These are phyloP conservation scores for Sylvietta virens DNA, from an alignment of 2,113 vertebrate species.

Conservation along the genomic window DNA sequence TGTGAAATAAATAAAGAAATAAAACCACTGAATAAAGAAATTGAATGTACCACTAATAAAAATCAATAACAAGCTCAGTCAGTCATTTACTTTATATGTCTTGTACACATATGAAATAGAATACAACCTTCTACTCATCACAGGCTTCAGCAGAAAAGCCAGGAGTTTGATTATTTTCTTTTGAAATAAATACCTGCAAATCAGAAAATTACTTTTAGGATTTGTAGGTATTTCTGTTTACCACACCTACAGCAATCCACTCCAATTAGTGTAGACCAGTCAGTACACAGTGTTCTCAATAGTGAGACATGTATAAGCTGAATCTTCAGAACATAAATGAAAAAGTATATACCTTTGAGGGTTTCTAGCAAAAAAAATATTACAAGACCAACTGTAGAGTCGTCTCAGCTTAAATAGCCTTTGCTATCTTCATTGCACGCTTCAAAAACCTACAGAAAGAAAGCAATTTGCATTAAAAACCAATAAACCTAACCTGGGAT, in stretches of 20 bases:
- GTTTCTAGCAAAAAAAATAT: slow-evolving; percentile 78
- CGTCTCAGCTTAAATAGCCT: slow-evolving; percentile 71
- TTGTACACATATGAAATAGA: background rate
- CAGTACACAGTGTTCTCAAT: background rate
- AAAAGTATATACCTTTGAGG: slow-evolving; percentile 63
- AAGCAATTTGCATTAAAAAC: background rate
- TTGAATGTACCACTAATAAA: background rate
- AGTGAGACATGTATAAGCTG: background rate
- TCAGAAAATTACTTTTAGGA: background rate
- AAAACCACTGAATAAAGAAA: background rate
- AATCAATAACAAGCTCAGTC: background rate
- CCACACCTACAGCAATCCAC: background rate
- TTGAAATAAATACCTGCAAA: background rate
- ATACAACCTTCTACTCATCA: background rate
- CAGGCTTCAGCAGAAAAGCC: background rate
- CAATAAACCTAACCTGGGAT: background rate
- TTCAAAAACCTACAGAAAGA: slow-evolving; percentile 68
- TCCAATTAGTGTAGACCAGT: background rate
- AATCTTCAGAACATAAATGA: background rate
- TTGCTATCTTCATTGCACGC: slow-evolving; percentile 63
- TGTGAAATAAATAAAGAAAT: no score
- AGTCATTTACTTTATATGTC: background rate
- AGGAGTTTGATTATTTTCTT: background rate
- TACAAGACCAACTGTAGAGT: slow-evolving; percentile 70
- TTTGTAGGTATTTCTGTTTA: background rate